phyloP scores from a whole-genome alignment of 23 tunicate species.

The Ascidia mentula region DNA sequence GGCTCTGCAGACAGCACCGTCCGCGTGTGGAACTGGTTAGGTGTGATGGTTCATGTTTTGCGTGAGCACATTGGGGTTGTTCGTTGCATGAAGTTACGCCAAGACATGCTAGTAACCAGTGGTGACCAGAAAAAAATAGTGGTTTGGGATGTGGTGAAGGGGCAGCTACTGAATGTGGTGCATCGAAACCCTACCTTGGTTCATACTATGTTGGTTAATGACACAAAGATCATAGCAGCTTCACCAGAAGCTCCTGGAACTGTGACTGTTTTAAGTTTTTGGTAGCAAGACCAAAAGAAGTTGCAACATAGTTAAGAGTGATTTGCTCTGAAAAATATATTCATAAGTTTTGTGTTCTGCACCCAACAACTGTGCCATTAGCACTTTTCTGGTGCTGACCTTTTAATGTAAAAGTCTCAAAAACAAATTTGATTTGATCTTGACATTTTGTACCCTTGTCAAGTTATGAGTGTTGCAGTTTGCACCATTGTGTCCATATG shows the following conservation, averaged over 20 bases:
- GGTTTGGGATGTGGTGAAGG: conserved; percentile 72
- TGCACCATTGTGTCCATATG: background rate
- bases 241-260: conserved; percentile 85
- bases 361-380: no score
- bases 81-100: conserved; percentile 60
- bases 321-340: no score
- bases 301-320: no score
- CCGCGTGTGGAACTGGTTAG: conserved; percentile 86
- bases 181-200: conserved; percentile 85
- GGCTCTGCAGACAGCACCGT: conserved; percentile 92
- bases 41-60: conserved; percentile 52
- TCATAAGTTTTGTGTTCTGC: no score
- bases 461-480: background rate
- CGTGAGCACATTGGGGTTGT: conserved; percentile 82
- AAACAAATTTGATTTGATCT: background rate
- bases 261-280: conserved; percentile 71
- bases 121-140: conserved; percentile 84
- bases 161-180: conserved; percentile 70
- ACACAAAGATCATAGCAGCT: conserved; percentile 54
- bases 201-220: conserved; percentile 63
- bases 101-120: conserved; percentile 62
- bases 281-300: conserved; percentile 60
- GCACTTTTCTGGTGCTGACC: no score
- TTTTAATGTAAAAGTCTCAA: no score
- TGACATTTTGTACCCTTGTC: background rate